These are phyloP conservation scores for Alaudala cheleensis DNA, from an alignment of 2,113 vertebrate species.

Conservation along the genomic window DNA sequence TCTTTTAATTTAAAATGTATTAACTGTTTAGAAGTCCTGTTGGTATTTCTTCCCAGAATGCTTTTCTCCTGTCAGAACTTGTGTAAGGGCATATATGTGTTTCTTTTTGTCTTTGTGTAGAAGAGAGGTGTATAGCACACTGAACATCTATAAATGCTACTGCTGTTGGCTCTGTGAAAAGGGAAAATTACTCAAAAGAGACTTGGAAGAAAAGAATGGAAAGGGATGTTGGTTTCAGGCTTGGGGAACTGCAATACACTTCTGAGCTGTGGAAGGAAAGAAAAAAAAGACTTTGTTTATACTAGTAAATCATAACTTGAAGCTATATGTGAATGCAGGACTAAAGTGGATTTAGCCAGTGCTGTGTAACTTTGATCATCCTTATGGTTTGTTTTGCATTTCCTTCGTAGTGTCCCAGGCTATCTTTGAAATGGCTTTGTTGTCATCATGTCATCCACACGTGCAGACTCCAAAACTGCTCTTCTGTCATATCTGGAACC, in stretches of 20 bases:
- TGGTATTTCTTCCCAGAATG: not conserved
- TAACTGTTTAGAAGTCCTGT: not conserved
- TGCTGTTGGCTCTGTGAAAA: constrained; percentile 26
- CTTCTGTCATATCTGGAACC: not conserved
- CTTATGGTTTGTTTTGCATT: constrained; percentile 32
- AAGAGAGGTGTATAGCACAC: not conserved
- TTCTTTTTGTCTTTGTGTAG: not conserved
- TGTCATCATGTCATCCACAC: constrained; percentile 45
- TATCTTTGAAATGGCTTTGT: not conserved
- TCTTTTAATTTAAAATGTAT: not conserved
- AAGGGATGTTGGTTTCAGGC: not conserved
- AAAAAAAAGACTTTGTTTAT: constrained; percentile 18
- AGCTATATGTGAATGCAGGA: not conserved
- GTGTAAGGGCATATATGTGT: not conserved
- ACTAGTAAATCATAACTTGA: constrained; percentile 24
- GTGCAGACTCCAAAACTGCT: not conserved
- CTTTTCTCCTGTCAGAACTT: not conserved
- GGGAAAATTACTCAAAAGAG: constrained; percentile 1
- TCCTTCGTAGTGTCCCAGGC: constrained; percentile 18
- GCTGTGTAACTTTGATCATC: constrained; percentile 58
- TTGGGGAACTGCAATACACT: not conserved
- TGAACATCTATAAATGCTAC: constrained; percentile 16
- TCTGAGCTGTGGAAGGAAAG: not conserved
- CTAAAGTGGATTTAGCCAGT: constrained; percentile 10
- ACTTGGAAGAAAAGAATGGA: constrained; percentile 43